phyloP scores from a whole-genome alignment of 1,140 invertebrate species.

The Drosophila kurseongensis region DNA sequence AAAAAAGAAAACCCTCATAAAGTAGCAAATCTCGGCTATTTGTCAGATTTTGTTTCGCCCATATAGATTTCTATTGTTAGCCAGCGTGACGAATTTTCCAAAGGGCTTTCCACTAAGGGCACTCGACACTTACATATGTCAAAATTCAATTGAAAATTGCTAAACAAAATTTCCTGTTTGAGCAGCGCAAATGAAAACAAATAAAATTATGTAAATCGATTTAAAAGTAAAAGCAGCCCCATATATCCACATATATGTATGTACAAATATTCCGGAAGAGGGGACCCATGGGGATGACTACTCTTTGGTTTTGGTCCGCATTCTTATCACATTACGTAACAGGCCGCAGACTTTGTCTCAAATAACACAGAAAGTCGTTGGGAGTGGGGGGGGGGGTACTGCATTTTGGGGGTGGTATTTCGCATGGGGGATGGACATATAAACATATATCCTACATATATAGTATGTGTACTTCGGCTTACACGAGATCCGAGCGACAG shows the following conservation, averaged over 20 bases:
- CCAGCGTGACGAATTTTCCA: constrained; percentile 54
- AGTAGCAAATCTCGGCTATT: constrained; percentile 63
- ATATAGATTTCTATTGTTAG: constrained; percentile 24
- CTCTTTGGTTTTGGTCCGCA: constrained; percentile 16
- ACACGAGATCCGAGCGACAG: constrained; percentile 46
- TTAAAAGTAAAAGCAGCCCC: constrained; percentile 37
- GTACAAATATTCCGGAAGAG: constrained; percentile 9
- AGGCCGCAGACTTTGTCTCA: constrained; percentile 75
- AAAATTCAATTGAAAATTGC: constrained; percentile 76
- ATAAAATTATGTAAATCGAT: constrained; percentile 73
- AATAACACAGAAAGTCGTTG: constrained; percentile 54
- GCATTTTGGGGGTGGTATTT: constrained; percentile 29
- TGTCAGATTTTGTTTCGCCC: constrained; percentile 46
- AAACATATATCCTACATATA: constrained; percentile 18
- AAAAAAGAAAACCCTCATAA: constrained; percentile 22
- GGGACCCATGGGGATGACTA: constrained; percentile 20
- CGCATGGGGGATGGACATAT: constrained; percentile 10
- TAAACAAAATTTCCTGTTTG: constrained; percentile 34
- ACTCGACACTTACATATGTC: constrained; percentile 70
- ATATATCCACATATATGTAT: constrained; percentile 3
- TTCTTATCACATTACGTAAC: constrained; percentile 81
- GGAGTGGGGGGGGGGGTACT: constrained; percentile 6
- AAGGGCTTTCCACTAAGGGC: neutral
- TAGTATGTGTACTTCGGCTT: constrained; percentile 9
- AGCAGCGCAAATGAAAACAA: constrained; percentile 67